Conservation (phyloP, 2,113 vertebrate genomes). For the Cheirogaleus medius region DNA sequence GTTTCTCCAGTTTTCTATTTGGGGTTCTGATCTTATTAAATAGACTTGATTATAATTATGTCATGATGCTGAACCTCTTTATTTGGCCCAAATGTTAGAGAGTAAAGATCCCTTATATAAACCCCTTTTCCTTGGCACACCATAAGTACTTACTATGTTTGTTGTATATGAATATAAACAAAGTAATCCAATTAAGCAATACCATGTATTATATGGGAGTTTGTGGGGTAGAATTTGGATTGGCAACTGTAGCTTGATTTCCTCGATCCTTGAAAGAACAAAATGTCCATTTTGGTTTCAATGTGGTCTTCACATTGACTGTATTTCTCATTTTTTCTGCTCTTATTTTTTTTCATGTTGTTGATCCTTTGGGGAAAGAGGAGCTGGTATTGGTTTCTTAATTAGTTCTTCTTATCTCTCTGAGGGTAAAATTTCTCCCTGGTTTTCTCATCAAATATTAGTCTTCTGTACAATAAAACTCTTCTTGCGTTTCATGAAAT, state of each 20-base stretch:
- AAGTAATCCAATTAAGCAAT: background rate
- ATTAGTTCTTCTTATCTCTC: background rate
- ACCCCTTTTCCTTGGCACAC: background rate
- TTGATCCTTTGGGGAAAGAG: background rate
- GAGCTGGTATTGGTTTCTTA: background rate
- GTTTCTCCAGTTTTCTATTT: background rate
- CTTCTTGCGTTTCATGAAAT: background rate
- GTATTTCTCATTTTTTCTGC: background rate
- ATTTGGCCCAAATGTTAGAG: background rate
- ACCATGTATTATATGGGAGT: background rate
- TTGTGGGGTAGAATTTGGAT: background rate
- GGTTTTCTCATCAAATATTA: background rate
- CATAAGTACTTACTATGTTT: background rate
- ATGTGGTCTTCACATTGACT: background rate
- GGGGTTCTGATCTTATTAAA: background rate
- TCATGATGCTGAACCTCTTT: background rate
- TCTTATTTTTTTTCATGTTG: background rate
- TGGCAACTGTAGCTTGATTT: background rate
- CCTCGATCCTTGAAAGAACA: background rate
- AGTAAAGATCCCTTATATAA: background rate
- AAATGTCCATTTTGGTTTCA: background rate
- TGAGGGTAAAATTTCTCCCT: background rate
- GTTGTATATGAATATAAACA: background rate
- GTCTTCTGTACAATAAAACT: background rate
- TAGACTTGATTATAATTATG: background rate